Percentiles rank a stretch among this genome's conserved stretches.
Evolutionary conservation across 2,113 vertebrate genomes (phyloP).

Genomic region (Lophius piscatorius): DNA sequence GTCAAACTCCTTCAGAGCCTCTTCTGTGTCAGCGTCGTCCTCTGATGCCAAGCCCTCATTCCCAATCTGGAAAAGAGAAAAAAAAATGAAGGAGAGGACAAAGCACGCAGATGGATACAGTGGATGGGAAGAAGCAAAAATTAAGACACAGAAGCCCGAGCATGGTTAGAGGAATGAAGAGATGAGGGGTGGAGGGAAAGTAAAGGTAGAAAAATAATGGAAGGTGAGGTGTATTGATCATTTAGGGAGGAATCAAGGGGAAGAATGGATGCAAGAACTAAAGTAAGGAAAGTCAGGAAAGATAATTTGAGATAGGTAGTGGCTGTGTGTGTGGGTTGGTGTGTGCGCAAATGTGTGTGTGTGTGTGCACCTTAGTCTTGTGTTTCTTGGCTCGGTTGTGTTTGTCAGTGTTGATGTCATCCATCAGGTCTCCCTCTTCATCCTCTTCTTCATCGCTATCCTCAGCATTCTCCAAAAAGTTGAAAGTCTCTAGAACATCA

Average conservation of each 20-base stretch:
- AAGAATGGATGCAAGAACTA: background rate
- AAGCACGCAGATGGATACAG: too few species aligned
- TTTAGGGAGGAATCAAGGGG: background rate
- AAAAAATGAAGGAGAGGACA: background rate
- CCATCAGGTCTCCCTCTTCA: constrained; percentile 94
- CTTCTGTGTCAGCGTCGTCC: constrained; percentile 91
- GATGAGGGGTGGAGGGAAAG: too few species aligned
- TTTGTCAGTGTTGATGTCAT: constrained; percentile 88
- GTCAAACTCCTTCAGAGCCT: constrained; percentile 99
- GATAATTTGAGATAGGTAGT: too few species aligned
- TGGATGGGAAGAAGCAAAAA: too few species aligned
- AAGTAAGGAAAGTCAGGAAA: background rate
- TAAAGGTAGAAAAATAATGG: too few species aligned
- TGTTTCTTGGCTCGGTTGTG: constrained; percentile 92
- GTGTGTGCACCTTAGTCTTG: constrained; percentile 82
- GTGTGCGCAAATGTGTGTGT: background rate
- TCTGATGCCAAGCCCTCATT: constrained; percentile 84
- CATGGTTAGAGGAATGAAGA: too few species aligned
- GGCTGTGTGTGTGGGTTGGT: background rate
- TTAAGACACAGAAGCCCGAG: too few species aligned
- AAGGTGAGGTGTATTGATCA: too few species aligned
- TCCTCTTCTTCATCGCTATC: constrained; percentile 95
- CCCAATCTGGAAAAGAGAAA: constrained; percentile 41
- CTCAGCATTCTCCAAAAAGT: constrained; percentile 98
- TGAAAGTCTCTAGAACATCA: constrained; percentile 97